These are phyloP conservation scores for Drosophila histrio DNA, from an alignment of 2,888 invertebrate species.

Conservation along the genomic window DNA sequence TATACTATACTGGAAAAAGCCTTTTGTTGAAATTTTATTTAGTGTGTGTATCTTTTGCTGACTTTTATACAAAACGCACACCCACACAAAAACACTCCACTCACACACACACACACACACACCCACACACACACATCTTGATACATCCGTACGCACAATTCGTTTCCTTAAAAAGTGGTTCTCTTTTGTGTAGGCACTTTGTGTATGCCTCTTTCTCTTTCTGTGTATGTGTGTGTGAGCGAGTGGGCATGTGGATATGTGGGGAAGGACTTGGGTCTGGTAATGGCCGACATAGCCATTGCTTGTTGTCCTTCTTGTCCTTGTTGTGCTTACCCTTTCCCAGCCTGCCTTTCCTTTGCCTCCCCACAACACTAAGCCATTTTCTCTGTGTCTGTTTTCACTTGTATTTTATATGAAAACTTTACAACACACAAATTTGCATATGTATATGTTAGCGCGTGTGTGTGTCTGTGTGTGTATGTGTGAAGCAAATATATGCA, in stretches of 20 bases:
- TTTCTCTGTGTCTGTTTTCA: conserved; percentile 70
- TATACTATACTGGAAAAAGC: conserved; percentile 37
- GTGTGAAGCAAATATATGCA: conserved; percentile 76
- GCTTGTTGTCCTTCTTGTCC: conserved; percentile 71
- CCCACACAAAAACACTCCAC: conserved; percentile 32
- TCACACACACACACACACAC: conserved; percentile 34
- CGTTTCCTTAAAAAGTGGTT: conserved; percentile 68
- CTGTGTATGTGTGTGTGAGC: conserved; percentile 8
- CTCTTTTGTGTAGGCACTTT: conserved; percentile 75
- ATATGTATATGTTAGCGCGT: conserved; percentile 47
- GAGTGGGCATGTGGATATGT: conserved; percentile 4
- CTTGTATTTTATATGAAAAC: conserved; percentile 82
- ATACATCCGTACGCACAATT: conserved; percentile 72
- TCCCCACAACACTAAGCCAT: conserved; percentile 34
- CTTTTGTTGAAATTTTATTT: conserved; percentile 77
- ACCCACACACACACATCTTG: conserved; percentile 31
- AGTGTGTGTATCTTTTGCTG: conserved; percentile 73
- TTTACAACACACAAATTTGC: conserved; percentile 75
- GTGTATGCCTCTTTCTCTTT: conserved; percentile 26
- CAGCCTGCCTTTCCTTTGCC: conserved; percentile 23
- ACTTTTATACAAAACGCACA: conserved; percentile 55
- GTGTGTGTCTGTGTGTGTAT: conserved; percentile 31
- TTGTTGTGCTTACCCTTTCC: conserved; percentile 63
- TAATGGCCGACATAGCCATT: conserved; percentile 50
- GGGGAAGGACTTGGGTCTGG: conserved; percentile 3